Evolutionary conservation across 2,888 invertebrate genomes (phyloP).

Genomic region (Eupithecia inturbata): DNA sequence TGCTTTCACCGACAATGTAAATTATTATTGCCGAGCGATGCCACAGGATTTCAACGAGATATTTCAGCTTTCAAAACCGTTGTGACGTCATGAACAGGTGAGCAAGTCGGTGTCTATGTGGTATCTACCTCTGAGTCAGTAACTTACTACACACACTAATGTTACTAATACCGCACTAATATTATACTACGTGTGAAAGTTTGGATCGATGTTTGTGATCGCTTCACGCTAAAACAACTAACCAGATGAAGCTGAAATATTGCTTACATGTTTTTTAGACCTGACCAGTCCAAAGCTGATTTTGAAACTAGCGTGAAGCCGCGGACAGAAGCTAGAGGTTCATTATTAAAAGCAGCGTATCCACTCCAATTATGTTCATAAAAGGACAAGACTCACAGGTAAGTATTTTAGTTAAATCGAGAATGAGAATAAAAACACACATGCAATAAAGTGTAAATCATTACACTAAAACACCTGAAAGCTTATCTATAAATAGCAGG

Average conservation of each 20-base stretch:
- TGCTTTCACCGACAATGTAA: background rate
- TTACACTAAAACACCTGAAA: conserved; percentile 7
- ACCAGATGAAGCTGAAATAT: background rate
- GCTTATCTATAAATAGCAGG: conserved; percentile 32
- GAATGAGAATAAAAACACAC: background rate
- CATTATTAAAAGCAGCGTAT: background rate
- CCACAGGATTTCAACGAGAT: background rate
- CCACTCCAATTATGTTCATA: background rate
- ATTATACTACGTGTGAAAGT: too few relatives aligned
- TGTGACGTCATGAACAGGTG: background rate
- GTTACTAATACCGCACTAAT: too few relatives aligned
- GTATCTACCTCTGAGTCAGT: too few relatives aligned
- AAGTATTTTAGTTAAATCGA: background rate
- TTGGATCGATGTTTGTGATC: too few relatives aligned
- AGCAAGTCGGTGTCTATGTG: background rate
- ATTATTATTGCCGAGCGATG: background rate
- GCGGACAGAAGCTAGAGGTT: background rate
- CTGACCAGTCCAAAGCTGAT: background rate
- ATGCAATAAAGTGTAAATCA: background rate
- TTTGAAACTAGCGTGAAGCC: background rate
- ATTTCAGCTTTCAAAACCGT: background rate
- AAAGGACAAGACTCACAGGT: background rate
- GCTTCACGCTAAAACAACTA: too few relatives aligned
- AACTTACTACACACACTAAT: too few relatives aligned
- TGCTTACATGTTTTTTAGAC: background rate